A percentile compares a stretch with the other conserved stretches of the same genome.
phyloP scores from a whole-genome alignment of 2,888 invertebrate species.

The Diarsia mendica region DNA sequence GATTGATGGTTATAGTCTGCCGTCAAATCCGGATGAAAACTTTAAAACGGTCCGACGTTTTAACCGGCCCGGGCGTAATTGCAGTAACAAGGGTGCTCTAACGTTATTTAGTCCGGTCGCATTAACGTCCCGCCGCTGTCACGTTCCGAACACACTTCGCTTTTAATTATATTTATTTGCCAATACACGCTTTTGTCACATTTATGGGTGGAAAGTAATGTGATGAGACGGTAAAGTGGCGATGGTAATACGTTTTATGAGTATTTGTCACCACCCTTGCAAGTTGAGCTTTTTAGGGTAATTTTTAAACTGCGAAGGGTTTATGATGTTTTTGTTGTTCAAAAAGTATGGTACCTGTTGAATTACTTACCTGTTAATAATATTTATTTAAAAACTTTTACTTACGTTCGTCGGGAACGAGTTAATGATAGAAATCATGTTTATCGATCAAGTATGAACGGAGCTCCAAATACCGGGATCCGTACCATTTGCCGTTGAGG shows the following conservation, averaged over 20 bases:
- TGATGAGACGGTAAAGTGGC: constrained; percentile 44
- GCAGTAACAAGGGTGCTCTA: constrained; percentile 88
- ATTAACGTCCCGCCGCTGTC: constrained; percentile 84
- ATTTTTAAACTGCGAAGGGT: neutral
- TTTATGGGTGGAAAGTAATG: constrained; percentile 61
- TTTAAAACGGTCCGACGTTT: constrained; percentile 82
- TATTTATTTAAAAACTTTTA: neutral
- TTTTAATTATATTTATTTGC: constrained; percentile 85
- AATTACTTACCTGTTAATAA: neutral
- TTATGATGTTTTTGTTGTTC: neutral
- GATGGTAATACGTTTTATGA: constrained; percentile 16
- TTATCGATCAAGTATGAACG: too few species aligned
- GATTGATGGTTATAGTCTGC: constrained; percentile 84
- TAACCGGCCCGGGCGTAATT: constrained; percentile 82
- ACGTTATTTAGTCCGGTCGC: constrained; percentile 86
- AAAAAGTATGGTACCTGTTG: neutral
- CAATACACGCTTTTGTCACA: constrained; percentile 75
- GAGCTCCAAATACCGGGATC: too few species aligned
- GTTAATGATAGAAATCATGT: too few species aligned
- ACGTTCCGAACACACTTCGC: constrained; percentile 79
- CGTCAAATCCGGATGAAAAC: constrained; percentile 81
- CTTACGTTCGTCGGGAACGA: too few species aligned
- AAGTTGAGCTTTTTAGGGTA: neutral
- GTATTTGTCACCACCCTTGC: neutral
- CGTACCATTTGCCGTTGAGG: too few species aligned